Conservation (phyloP, 2,113 vertebrate genomes). For the Lampris megalopsis region DNA sequence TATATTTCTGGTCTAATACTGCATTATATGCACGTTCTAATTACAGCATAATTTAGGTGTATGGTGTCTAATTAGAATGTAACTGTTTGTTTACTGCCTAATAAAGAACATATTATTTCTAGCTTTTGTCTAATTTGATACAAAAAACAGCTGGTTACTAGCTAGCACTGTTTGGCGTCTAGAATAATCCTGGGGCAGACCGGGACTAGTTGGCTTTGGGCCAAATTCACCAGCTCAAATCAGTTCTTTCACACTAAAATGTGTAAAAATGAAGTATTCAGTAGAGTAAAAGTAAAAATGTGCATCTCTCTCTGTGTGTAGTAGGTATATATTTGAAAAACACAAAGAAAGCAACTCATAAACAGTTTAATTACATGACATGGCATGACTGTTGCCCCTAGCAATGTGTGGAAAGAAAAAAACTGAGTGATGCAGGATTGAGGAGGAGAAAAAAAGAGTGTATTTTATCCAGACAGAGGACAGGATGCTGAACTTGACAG, state of each 20-base stretch:
- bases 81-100: too few relatives aligned
- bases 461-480: conserved; percentile 2
- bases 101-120: too few relatives aligned
- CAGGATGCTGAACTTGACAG: not conserved
- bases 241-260: not conserved
- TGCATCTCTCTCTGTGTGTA: conserved; percentile 3
- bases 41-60: too few relatives aligned
- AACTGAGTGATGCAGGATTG: not conserved
- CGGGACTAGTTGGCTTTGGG: not conserved
- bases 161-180: not conserved
- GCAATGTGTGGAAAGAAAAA: conserved; percentile 27
- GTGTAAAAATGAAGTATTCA: conserved; percentile 11
- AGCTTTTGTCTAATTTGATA: too few relatives aligned
- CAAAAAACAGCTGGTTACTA: too few relatives aligned
- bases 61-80: too few relatives aligned
- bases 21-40: not conserved
- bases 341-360: conserved; percentile 39
- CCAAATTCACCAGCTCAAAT: not conserved
- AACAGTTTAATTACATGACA: conserved; percentile 41
- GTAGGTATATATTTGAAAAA: conserved; percentile 45
- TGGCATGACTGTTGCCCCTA: conserved; percentile 25
- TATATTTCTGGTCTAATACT: not conserved
- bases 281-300: not conserved
- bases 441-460: not conserved
- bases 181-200: not conserved